Base-by-base conservation (phyloP, 2,888 invertebrate genomes). In the Diaperis boleti region DNA sequence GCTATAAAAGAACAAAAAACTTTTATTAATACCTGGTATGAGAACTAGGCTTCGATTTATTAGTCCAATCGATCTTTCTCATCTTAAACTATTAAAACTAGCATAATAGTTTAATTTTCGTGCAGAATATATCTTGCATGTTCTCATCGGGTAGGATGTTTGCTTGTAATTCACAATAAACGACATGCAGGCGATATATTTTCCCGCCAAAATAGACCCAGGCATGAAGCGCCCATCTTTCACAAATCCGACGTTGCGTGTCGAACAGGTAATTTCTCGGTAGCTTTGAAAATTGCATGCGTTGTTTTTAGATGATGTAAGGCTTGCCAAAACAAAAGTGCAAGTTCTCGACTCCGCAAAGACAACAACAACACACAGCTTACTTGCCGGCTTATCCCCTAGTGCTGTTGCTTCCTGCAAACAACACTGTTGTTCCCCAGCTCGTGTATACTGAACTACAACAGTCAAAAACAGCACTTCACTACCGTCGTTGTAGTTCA, bases 401-500 rank as follows among this genome's bases (percentile, higher is more conserved):
- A 15, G 59, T 14, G 47, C 10, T 49, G 47, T 41, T 18, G 22
- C 18, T 10, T n/a, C 35, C 20, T 10, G 8, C 11, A 37, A 37
- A 37, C 50, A 37, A 22, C 52, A 55, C 42, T 55, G 55, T 41
- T 42, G 41, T 31, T 42, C 55, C n/a, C n/a, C 41, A 18, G 29
- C 18, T 31, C 31, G 29, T 42, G 37, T 42, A 20, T 15, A n/a
- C n/a, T n/a, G n/a, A 55, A 41, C 45, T 45, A 35, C 6, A 56
- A 20, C 22, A 37, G 45, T 20, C 11, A 54, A 29, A 50, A 41
- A 50, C 59, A 60, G 31, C 54, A 54, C 45, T 54, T 61, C 67
- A 67, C 65, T 67, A 65, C 65, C 67, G 67, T 57, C 45, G 55
- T 65, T 59, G 47, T 59, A n/a, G n/a, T n/a, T n/a, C n/a, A n/a